Evolutionary conservation across 2,797 vertebrate species (phyloP).

Genomic region (Chelmon rostratus): DNA sequence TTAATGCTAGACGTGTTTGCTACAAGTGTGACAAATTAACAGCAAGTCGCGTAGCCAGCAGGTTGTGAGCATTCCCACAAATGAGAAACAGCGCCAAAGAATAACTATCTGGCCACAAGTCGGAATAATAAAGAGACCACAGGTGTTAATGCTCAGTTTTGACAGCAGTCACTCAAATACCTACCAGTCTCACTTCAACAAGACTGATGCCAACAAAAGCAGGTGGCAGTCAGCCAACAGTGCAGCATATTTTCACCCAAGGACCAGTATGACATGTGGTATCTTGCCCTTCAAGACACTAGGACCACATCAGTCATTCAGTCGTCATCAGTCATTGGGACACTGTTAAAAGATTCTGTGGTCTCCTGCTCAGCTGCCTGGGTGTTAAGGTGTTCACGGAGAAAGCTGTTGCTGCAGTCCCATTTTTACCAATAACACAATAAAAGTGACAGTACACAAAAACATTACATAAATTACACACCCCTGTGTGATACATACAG

Average conservation of each 20-base stretch:
- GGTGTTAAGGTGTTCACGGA: conserved; percentile 32
- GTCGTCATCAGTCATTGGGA: conserved; percentile 21
- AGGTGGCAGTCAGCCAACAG: conserved; percentile 52
- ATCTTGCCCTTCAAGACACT: conserved; percentile 58
- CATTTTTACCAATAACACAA: conserved; percentile 18
- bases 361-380: conserved; percentile 3
- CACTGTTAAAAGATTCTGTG: conserved; percentile 4
- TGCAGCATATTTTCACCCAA: conserved; percentile 18
- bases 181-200: conserved; percentile 39
- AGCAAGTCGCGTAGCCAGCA: conserved; percentile 38
- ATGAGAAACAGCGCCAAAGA: conserved; percentile 45
- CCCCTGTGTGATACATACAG: background rate
- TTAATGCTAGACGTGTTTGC: conserved; percentile 56
- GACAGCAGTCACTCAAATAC: conserved; percentile 53
- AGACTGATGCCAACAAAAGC: conserved; percentile 45
- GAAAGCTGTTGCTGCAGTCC: background rate
- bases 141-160: conserved; percentile 55
- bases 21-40: conserved; percentile 70
- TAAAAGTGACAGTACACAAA: background rate
- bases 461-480: background rate
- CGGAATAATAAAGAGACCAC: conserved; percentile 53
- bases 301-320: conserved; percentile 28
- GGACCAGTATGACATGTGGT: conserved; percentile 29
- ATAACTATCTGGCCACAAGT: conserved; percentile 45
- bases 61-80: conserved; percentile 39